A percentile compares a stretch with the other conserved stretches of the same genome.
These are phyloP conservation scores for Drosophila niveifrons DNA, from an alignment of 2,888 invertebrate species.

Conservation along the genomic window DNA sequence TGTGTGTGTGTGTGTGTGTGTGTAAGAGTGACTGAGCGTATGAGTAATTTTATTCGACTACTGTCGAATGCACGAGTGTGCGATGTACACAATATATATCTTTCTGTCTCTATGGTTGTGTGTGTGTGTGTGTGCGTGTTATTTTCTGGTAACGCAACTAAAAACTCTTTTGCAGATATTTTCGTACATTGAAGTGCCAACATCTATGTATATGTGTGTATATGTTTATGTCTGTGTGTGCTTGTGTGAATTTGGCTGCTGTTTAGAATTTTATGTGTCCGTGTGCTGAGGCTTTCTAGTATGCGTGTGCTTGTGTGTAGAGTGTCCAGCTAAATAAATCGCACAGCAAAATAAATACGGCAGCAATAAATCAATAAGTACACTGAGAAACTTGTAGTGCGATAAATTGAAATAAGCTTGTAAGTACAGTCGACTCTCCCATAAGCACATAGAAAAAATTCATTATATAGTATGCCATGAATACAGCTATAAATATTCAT, in stretches of 20 bases:
- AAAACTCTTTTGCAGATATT: conserved; percentile 69
- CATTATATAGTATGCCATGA: not conserved
- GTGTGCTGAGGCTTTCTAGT: not conserved
- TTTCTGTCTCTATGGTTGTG: conserved; percentile 13
- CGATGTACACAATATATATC: conserved; percentile 27
- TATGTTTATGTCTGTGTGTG: conserved; percentile 15
- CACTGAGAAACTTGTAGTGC: conserved; percentile 48
- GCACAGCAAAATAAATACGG: conserved; percentile 66
- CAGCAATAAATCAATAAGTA: conserved; percentile 76
- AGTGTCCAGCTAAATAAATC: conserved; percentile 67
- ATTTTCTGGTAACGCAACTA: conserved; percentile 73
- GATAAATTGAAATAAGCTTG: not conserved
- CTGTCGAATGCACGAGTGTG: conserved; percentile 29
- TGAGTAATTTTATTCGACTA: conserved; percentile 77
- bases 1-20: conserved; percentile 28
- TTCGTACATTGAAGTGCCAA: conserved; percentile 54
- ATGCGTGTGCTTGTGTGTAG: conserved; percentile 24
- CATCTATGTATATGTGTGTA: conserved; percentile 8
- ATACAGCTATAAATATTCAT: no score
- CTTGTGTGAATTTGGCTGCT: conserved; percentile 48
- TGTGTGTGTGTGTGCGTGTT: conserved; percentile 46
- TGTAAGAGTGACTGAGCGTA: conserved; percentile 65
- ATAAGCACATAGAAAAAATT: not conserved
- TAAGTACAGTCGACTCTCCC: not conserved
- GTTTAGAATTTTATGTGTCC: conserved; percentile 54